phyloP scores from a whole-genome alignment of 2,888 invertebrate genomes.

The Aelia acuminata region DNA sequence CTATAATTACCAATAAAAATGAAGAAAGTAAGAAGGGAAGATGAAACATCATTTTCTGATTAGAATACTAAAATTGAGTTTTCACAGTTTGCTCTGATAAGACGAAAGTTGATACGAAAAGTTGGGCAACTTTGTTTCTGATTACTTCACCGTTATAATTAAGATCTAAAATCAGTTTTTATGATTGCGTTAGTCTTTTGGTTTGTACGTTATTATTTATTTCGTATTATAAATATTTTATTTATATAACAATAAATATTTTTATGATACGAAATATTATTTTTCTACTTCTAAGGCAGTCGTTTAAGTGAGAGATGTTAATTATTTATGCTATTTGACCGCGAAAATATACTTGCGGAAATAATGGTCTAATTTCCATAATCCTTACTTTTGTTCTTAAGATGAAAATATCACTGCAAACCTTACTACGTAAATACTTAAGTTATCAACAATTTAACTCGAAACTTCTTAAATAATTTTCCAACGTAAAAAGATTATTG shows the following conservation, averaged over 20 bases:
- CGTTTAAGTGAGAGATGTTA: too few relatives aligned
- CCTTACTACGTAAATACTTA: too few relatives aligned
- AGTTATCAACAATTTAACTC: too few relatives aligned
- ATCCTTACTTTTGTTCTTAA: too few relatives aligned
- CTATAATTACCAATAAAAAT: background rate
- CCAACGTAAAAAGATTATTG: too few relatives aligned
- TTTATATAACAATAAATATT: too few relatives aligned
- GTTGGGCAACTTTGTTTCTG: constrained; percentile 16
- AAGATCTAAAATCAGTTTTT: background rate
- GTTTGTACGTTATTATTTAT: background rate
- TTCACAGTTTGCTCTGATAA: constrained; percentile 9
- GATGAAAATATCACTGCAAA: too few relatives aligned
- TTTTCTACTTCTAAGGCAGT: too few relatives aligned
- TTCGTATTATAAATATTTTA: background rate
- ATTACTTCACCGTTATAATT: constrained; percentile 21
- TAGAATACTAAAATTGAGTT: constrained; percentile 23
- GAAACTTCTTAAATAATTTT: too few relatives aligned
- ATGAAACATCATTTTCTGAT: constrained; percentile 21
- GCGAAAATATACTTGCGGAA: too few relatives aligned
- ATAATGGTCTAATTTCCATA: too few relatives aligned
- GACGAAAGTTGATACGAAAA: constrained; percentile 15
- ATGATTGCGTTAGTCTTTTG: background rate
- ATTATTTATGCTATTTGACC: too few relatives aligned
- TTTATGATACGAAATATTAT: background rate
- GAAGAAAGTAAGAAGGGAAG: background rate